Evolutionary conservation across 2,888 invertebrate genomes (phyloP).

Genomic region (Drosophila bunnanda): DNA sequence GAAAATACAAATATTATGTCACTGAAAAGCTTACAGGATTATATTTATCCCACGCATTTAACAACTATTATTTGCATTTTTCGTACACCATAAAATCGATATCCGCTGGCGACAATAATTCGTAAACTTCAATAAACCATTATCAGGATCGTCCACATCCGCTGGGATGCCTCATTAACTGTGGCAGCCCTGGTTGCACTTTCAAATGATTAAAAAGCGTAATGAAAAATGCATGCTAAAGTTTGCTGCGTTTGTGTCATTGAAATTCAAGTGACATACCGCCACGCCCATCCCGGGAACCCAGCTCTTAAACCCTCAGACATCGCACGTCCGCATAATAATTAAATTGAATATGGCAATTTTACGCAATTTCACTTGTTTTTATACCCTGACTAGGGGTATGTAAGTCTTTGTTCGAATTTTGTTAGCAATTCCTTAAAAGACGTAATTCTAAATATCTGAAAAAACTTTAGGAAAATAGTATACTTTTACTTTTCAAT

Average conservation of each 20-base stretch:
- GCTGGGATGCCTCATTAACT: conserved; percentile 50
- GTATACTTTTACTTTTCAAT: not conserved
- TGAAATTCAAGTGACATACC: conserved; percentile 43
- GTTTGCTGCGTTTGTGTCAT: conserved; percentile 48
- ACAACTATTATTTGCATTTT: not conserved
- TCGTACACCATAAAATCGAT: conserved; percentile 12
- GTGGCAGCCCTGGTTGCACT: conserved; percentile 49
- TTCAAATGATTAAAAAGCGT: conserved; percentile 58
- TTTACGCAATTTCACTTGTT: conserved; percentile 40
- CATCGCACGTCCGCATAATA: conserved; percentile 45
- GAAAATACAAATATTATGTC: not conserved
- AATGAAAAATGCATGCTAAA: conserved; percentile 62
- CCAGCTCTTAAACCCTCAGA: conserved; percentile 26
- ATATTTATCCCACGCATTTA: not conserved
- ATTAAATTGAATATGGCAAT: conserved; percentile 68
- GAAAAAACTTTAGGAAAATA: not conserved
- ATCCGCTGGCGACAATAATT: conserved; percentile 28
- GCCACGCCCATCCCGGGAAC: conserved; percentile 5
- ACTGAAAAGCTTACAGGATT: not conserved
- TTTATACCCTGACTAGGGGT: conserved; percentile 8
- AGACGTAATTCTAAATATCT: not conserved
- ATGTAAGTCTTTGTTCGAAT: not conserved
- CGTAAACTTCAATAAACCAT: conserved; percentile 15
- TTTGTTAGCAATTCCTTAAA: not conserved
- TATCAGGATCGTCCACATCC: conserved; percentile 38